Evolutionary conservation across 2,797 vertebrate species (phyloP).

Genomic region (Meriones psammophilus): DNA sequence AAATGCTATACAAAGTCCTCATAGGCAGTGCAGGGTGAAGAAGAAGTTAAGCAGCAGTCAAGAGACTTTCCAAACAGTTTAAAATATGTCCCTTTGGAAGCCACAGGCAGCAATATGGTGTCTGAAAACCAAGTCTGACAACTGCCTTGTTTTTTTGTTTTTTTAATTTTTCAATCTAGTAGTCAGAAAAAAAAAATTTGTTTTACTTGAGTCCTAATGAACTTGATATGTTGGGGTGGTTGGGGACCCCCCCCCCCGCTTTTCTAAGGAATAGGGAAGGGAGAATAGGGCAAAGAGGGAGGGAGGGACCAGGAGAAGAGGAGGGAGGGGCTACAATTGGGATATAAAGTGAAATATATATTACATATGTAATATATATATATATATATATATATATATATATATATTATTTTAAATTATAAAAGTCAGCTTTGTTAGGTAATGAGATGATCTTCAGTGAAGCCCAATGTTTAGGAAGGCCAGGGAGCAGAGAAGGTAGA

Average conservation of each 20-base stretch:
- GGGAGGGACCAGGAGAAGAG: too few species aligned
- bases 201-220: too few species aligned
- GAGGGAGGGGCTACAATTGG: too few species aligned
- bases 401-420: slow-evolving; percentile 7
- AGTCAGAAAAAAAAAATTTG: slow-evolving; percentile 9
- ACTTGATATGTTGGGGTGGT: too few species aligned
- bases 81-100: not conserved
- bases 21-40: not conserved
- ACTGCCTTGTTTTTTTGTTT: not conserved
- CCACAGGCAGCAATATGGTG: slow-evolving; percentile 30
- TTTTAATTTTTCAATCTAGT: slow-evolving; percentile 4
- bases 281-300: too few species aligned
- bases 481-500: not conserved
- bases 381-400: too few species aligned
- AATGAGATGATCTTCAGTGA: slow-evolving; percentile 20
- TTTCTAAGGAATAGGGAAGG: too few species aligned
- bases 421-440: not conserved
- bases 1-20: not conserved
- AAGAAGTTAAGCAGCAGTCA: not conserved
- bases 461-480: not conserved
- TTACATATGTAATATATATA: too few species aligned
- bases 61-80: not conserved
- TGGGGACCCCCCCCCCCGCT: too few species aligned
- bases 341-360: too few species aligned
- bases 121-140: not conserved